These are phyloP conservation scores for Macrotis lagotis DNA, from an alignment of 2,113 vertebrate genomes.

Conservation along the genomic window DNA sequence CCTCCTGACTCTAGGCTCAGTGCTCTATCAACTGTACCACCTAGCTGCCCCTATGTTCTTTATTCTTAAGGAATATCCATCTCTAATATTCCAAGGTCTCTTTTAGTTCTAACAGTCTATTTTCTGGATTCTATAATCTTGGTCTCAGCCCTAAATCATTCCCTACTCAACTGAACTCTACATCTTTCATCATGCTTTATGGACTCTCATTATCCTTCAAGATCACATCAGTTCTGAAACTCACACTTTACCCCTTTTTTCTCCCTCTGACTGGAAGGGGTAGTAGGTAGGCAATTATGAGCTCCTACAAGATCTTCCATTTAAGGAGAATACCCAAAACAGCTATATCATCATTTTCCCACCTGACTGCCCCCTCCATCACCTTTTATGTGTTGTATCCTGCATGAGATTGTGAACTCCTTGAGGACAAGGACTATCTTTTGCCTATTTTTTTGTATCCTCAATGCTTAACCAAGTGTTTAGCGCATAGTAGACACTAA, in stretches of 20 bases:
- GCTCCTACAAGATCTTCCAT: not conserved
- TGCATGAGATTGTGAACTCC: not conserved
- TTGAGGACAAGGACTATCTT: not conserved
- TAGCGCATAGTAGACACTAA: not conserved
- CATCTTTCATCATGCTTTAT: not conserved
- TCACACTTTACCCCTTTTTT: not conserved
- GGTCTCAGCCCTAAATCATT: not conserved
- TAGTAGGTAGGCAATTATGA: not conserved
- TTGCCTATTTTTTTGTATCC: not conserved
- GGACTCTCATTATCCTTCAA: not conserved
- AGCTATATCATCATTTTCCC: not conserved
- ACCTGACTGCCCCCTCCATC: not conserved
- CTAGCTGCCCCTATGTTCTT: not conserved
- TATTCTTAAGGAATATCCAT: not conserved
- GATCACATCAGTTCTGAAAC: not conserved
- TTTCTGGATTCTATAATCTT: not conserved
- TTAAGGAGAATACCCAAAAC: not conserved
- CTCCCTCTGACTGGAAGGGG: not conserved
- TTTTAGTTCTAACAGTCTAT: not conserved
- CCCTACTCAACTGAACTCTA: not conserved
- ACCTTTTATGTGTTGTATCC: not conserved
- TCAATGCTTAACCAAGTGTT: not conserved
- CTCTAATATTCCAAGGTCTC: not conserved
- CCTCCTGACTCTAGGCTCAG: not conserved
- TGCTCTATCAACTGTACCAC: not conserved